Percentiles rank a stretch among this genome's conserved stretches.
phyloP scores from a whole-genome alignment of 2,797 vertebrate genomes.

The Pipistrellus pipistrellus region DNA sequence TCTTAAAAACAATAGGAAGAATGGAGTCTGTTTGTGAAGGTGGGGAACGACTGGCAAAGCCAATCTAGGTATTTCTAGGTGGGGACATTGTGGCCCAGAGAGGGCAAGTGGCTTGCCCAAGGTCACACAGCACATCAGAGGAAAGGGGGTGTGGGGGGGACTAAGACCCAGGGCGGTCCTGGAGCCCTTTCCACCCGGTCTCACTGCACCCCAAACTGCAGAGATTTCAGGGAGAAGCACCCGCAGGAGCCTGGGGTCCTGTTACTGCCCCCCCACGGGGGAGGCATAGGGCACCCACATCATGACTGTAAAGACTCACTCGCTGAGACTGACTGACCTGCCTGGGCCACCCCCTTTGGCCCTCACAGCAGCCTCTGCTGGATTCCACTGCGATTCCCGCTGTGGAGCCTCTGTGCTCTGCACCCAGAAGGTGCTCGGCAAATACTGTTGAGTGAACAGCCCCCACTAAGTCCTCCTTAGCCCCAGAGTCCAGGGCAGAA shows the following conservation, averaged over 20 bases:
- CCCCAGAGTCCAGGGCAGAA: not conserved
- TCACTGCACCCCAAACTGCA: not conserved
- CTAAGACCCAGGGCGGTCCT: not conserved
- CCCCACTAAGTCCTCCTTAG: not conserved
- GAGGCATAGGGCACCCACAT: too few species aligned
- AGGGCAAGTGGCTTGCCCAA: not conserved
- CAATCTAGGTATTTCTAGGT: not conserved
- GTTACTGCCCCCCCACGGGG: fast-evolving
- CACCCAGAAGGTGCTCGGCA: not conserved
- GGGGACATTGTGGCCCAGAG: not conserved
- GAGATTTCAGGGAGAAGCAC: not conserved
- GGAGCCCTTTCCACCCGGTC: not conserved
- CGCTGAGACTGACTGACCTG: not conserved
- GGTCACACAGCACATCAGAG: not conserved
- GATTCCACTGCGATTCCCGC: not conserved
- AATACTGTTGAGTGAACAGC: not conserved
- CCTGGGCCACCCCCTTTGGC: not conserved
- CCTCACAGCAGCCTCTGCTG: not conserved
- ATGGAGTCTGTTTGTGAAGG: not conserved
- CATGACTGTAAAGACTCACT: not conserved
- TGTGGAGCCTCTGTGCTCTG: not conserved
- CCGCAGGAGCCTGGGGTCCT: not conserved
- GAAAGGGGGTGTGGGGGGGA: too few species aligned
- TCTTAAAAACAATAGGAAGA: not conserved
- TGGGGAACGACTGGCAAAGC: not conserved